Evolutionary conservation across 2,797 vertebrate species (phyloP), one percentile per base, ranked within the genome.

Genomic region (Thalassophryne amazonica): DNA sequence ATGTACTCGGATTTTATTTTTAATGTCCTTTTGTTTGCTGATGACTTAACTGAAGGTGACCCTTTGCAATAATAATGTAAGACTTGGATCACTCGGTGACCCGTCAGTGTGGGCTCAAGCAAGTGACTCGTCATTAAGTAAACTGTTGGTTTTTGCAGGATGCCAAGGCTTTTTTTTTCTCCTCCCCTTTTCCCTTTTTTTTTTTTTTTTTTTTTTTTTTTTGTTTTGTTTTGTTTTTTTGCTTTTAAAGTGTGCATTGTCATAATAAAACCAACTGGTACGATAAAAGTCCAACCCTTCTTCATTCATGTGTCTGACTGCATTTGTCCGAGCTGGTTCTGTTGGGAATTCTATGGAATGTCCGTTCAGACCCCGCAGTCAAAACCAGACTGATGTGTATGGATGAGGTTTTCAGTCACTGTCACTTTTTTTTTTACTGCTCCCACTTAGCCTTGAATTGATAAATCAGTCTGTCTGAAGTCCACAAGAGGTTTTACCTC

Each of bases 31-130:
- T 59, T 48, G 60, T 78, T 78, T 79, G 66, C 56, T 69, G 67
- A 81, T 75, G 63, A 80, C 82, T 80, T 81, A 32, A 61, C 58
- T 70, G 80, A 73, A 79, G 80, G 74, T 83, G 83, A 88, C 84
- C 81, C 90, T 91, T 92, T 84, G 93, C 93, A 94, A 94, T 95
- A 95, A 95, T 78, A 89, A 92, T 69, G 83, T 86, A 78, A 58
- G 71, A 73, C 68, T 25, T 59, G 3, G 66, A 70, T 57, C 48
- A 16, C 58, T 54, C 51, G 32, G 75, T 28, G 70, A 58, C 73
- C 71, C 82, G 64, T 53, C 48, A 18, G 28, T 52, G 73, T 75
- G 37, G 71, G 69, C 80, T 62, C 15, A 15, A 37, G 62, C 45
- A 12, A 54, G 30, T 39, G 60, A 63, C 52, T 66, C 35, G 7